Percentiles rank a stretch among this genome's conserved stretches.
phyloP scores from a whole-genome alignment of 2,797 vertebrate species.

The Acanthopagrus latus region DNA sequence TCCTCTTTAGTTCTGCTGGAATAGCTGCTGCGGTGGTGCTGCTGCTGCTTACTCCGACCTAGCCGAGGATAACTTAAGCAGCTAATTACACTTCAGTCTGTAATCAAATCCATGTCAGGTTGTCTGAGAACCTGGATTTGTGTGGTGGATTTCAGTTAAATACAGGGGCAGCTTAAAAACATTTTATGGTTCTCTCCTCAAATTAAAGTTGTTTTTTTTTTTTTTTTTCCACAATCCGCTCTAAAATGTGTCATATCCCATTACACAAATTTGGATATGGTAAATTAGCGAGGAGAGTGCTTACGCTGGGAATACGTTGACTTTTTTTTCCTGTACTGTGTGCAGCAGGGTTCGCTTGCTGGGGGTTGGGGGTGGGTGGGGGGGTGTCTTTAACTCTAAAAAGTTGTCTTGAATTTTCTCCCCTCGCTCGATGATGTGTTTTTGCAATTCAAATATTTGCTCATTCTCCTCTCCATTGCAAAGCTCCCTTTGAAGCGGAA shows the following conservation, averaged over 20 bases:
- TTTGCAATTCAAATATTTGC: conserved; percentile 99
- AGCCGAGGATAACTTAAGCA: conserved; percentile 78
- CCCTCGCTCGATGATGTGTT: conserved; percentile 90
- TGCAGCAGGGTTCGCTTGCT: conserved; percentile 74
- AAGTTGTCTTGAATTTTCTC: conserved; percentile 87
- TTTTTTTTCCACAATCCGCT: conserved; percentile 78
- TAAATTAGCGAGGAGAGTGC: conserved; percentile 83
- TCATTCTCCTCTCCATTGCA: conserved; percentile 92
- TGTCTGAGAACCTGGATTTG: conserved; percentile 82
- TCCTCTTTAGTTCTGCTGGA: conserved; percentile 56
- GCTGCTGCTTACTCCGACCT: conserved; percentile 52
- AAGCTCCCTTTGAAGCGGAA: conserved; percentile 96
- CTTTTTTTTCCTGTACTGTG: conserved; percentile 66
- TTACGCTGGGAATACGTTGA: conserved; percentile 80
- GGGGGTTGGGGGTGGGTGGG: conserved; percentile 62
- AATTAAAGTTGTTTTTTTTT: conserved; percentile 86
- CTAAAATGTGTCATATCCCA: conserved; percentile 87
- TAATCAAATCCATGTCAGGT: conserved; percentile 86
- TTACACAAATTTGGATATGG: conserved; percentile 88
- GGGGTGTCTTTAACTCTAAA: conserved; percentile 82
- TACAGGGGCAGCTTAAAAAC: conserved; percentile 80
- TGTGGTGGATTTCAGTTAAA: conserved; percentile 82
- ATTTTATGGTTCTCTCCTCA: conserved; percentile 86
- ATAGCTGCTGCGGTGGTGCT: conserved; percentile 37
- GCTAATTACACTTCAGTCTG: conserved; percentile 84